Evolutionary conservation across 2,888 invertebrate genomes (phyloP), one percentile per base, ranked within the genome.

Genomic region (Dyspetes luteomarginatus): DNA sequence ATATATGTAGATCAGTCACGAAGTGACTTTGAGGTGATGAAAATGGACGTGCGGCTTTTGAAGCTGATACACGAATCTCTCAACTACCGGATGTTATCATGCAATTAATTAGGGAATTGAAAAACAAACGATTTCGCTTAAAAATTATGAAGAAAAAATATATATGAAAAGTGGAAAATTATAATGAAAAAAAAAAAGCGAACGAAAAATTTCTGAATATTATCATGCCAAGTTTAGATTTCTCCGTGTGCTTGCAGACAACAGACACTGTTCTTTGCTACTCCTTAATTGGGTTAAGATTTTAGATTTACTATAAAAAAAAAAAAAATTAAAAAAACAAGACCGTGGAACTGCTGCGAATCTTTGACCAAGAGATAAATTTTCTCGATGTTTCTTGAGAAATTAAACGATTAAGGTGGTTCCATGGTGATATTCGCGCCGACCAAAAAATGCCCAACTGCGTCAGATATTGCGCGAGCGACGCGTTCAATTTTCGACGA

Each of bases 361-460:
- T 43, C 41, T 43, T 69, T 56, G n/a, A n/a, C 17, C 0, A 43
- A 19, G 4, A 17, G n/a, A 19, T 5, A n/a, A n/a, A 17, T 43
- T 64, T 15, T 56, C 65, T 28, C 7, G 30, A 43, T 43, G 5
- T 71, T 58, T 41, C 58, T 52, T 9, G 28, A 41, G 17, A 7
- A 24, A 36, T 55, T 43, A 24, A 36, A 36, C 0, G 52, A 48
- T 64, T 19, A 15, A 36, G 24, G 73, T 36, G 30, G 88, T 91
- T 91, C 88, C 89, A 87, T 88, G 82, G 86, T 87, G 83, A 78
- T 79, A 83, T 41, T 22, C 55, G 64, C 55, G 52, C 83, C 87
- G 89, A 90, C 91, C 89, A 91, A 91, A 88, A 88, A 91, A 90
- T 91, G 90, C 90, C 91, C 90, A 90, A 90, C 84, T 78, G 60